Evolutionary conservation across 2,888 invertebrate species (phyloP).

Genomic region (Lasius fuliginosus): DNA sequence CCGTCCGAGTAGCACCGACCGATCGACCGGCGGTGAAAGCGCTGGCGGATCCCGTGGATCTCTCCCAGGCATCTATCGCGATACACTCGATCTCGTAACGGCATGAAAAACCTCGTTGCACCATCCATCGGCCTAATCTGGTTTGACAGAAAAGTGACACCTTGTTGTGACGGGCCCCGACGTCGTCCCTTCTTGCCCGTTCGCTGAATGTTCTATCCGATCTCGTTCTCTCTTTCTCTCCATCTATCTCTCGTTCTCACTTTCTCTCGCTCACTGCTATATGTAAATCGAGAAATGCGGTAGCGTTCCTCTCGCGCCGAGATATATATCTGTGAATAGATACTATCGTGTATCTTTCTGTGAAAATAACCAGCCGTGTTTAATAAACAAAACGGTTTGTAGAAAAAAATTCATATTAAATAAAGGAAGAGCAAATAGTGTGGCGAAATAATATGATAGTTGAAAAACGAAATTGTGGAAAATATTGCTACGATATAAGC

Average conservation of each 20-base stretch:
- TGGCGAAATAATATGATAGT: background rate
- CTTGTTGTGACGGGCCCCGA: constrained; percentile 82
- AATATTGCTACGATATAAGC: background rate
- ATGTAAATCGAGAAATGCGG: constrained; percentile 78
- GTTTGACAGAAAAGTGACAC: constrained; percentile 83
- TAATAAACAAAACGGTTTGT: background rate
- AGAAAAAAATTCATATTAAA: background rate
- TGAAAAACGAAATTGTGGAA: background rate
- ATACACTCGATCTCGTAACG: constrained; percentile 24
- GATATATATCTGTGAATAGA: background rate
- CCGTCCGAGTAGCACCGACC: constrained; percentile 25
- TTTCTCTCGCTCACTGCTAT: constrained; percentile 55
- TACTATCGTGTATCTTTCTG: constrained; percentile 2
- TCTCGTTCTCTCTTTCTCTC: constrained; percentile 54
- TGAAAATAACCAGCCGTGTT: background rate
- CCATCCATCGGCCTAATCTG: constrained; percentile 81
- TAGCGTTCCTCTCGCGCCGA: constrained; percentile 57
- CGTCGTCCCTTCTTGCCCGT: constrained; percentile 61
- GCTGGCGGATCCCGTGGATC: constrained; percentile 62
- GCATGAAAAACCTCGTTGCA: constrained; percentile 72
- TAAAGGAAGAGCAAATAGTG: background rate
- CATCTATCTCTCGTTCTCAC: background rate
- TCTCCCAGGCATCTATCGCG: constrained; percentile 37
- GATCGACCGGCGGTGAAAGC: constrained; percentile 61
- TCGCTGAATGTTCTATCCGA: constrained; percentile 71